Evolutionary conservation across 2,113 vertebrate genomes (phyloP), one percentile per base, ranked within the genome.

Genomic region (Ceuthmochares aereus): DNA sequence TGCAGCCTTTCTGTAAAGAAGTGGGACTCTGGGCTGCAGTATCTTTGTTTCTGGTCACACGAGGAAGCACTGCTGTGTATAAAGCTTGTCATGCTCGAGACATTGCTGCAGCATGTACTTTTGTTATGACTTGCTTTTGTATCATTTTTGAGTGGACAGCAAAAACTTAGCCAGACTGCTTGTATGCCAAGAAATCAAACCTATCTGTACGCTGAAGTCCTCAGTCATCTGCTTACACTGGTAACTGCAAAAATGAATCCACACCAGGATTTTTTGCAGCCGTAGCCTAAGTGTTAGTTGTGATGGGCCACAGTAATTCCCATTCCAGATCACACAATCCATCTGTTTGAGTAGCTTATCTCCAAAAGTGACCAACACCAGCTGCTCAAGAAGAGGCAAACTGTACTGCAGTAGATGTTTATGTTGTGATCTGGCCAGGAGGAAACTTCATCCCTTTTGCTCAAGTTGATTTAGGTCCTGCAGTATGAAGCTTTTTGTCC

Each of bases 401-500:
- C 74, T 1, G 0, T 75, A 27, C 56, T 69, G 34, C 59, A n/a
- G 36, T 34, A 84, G 64, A 70, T 55, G 74, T 94, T 93, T 95
- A 58, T 90, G 69, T 88, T 80, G 81, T 92, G 89, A 69, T 68
- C 66, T 90, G 77, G 74, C 89, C 76, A 84, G 91, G 77, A 82
- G 58, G n/a, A 63, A 68, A 79, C 72, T 94, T 82, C 29, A 56
- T 79, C 51, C 66, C 54, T 89, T 93, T 87, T 20, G 0, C 87
- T 93, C 56, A 59, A 68, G 37, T 86, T 92, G 83, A 94, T 96
- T 96, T 94, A 94, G 30, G 47, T 78, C n/a, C 37, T 94, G 93
- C 30, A 91, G 37, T 40, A 14, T 74, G 82, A 92, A 80, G 63
- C 72, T 83, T 93, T 74, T 37, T 54, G 60, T 88, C 18, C 55